Conservation (phyloP, 2,888 invertebrate genomes). For the Flabesymbios commensalis region DNA sequence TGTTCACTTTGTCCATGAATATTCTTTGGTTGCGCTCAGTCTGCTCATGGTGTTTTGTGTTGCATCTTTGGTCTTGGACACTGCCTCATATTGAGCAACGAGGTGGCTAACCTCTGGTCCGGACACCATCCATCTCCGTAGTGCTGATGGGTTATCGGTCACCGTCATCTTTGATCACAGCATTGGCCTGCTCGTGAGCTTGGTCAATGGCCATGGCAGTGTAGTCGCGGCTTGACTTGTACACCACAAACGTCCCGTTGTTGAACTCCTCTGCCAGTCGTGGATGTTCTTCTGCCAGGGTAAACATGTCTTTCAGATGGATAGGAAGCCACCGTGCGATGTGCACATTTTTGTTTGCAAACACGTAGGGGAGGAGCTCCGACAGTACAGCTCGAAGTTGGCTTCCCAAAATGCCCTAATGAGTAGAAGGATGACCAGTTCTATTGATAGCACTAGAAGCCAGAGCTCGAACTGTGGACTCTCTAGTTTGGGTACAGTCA, state of each 20-base stretch:
- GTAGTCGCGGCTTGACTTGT: slow-evolving; percentile 32
- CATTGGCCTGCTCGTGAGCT: slow-evolving; percentile 41
- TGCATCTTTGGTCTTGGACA: slow-evolving; percentile 6
- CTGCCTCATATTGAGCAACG: slow-evolving; percentile 14
- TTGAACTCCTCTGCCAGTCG: slow-evolving; percentile 30
- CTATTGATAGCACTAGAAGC: slow-evolving; percentile 15
- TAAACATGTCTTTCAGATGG: slow-evolving; percentile 36
- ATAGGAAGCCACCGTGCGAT: slow-evolving; percentile 40
- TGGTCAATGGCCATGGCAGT: slow-evolving; percentile 38
- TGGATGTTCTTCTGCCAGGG: slow-evolving; percentile 28
- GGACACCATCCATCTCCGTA: slow-evolving; percentile 40
- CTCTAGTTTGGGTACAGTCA: slow-evolving; percentile 7
- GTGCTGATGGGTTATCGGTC: slow-evolving; percentile 33
- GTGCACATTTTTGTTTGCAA: slow-evolving; percentile 35
- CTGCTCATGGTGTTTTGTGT: slow-evolving; percentile 16
- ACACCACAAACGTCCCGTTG: slow-evolving; percentile 33
- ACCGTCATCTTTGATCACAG: slow-evolving; percentile 39
- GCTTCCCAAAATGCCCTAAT: slow-evolving; percentile 23
- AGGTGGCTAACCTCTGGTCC: slow-evolving; percentile 36
- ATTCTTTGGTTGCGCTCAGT: background rate
- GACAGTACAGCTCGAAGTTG: slow-evolving; percentile 23
- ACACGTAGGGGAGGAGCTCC: slow-evolving; percentile 32
- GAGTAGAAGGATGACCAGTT: slow-evolving; percentile 13
- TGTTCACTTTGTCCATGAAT: slow-evolving; percentile 21
- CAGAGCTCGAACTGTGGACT: slow-evolving; percentile 29